Evolutionary conservation across 1,140 invertebrate species (phyloP).

Genomic region (Orius laevigatus): DNA sequence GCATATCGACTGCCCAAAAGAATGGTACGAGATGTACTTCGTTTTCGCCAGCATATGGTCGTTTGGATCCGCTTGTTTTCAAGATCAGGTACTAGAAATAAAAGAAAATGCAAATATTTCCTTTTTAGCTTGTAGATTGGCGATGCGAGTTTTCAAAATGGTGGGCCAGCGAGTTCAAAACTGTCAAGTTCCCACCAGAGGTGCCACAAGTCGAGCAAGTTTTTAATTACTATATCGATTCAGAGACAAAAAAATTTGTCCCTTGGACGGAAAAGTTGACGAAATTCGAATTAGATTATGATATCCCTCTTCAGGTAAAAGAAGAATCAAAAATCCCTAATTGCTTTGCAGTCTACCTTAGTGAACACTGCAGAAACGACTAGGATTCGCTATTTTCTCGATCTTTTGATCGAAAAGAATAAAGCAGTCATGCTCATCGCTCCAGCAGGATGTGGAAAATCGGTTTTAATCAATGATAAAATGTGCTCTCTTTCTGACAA

Average conservation of each 20-base stretch:
- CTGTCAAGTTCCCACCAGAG: constrained; percentile 76
- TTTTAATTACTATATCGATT: constrained; percentile 82
- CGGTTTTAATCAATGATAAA: constrained; percentile 71
- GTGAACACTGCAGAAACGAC: constrained; percentile 83
- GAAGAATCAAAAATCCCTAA: neutral
- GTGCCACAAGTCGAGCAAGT: constrained; percentile 68
- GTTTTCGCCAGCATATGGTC: constrained; percentile 84
- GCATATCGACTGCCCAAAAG: constrained; percentile 73
- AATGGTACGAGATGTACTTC: constrained; percentile 85
- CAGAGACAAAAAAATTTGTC: constrained; percentile 64
- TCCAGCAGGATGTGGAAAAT: constrained; percentile 72
- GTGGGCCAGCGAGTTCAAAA: constrained; percentile 80
- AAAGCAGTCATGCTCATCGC: constrained; percentile 86
- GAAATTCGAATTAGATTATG: constrained; percentile 64
- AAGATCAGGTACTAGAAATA: constrained; percentile 46
- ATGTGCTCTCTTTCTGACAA: constrained; percentile 55
- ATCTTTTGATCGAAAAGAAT: constrained; percentile 61
- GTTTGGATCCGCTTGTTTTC: constrained; percentile 78
- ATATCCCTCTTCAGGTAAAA: constrained; percentile 65
- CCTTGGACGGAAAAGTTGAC: constrained; percentile 69
- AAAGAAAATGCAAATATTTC: neutral
- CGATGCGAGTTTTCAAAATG: constrained; percentile 86
- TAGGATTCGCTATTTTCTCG: constrained; percentile 75
- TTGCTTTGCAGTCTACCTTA: constrained; percentile 41
- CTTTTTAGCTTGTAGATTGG: constrained; percentile 55